phyloP scores from a whole-genome alignment of 1,140 invertebrate species.

The Aphidius gifuensis region DNA sequence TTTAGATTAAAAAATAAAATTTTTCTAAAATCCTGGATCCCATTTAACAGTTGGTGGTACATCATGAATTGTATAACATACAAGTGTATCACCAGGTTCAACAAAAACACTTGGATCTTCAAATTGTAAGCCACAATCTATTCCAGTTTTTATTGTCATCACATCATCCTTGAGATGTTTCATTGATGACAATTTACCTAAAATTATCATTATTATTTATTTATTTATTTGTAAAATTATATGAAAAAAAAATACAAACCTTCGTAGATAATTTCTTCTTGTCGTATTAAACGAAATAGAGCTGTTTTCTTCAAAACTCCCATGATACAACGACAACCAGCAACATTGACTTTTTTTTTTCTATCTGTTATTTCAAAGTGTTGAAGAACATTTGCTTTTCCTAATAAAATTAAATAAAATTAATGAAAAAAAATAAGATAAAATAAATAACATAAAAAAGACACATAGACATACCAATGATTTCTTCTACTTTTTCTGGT shows the following conservation, averaged over 20 bases:
- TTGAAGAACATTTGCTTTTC: conserved; percentile 83
- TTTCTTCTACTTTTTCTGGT: conserved; percentile 67
- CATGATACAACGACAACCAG: conserved; percentile 81
- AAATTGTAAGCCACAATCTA: conserved; percentile 85
- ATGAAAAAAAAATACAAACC: conserved; percentile 56
- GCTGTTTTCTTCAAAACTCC: conserved; percentile 71
- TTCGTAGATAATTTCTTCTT: conserved; percentile 68
- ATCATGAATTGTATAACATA: conserved; percentile 71
- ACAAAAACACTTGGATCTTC: conserved; percentile 64
- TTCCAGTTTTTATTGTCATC: conserved; percentile 74
- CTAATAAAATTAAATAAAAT: conserved; percentile 49
- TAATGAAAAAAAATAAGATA: conserved; percentile 13
- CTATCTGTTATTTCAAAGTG: conserved; percentile 81
- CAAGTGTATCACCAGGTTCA: conserved; percentile 72
- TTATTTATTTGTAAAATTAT: background rate
- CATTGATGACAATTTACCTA: conserved; percentile 76
- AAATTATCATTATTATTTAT: conserved; percentile 11
- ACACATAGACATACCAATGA: conserved; percentile 59
- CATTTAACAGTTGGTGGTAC: conserved; percentile 68
- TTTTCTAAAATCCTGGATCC: conserved; percentile 77
- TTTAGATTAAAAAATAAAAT: background rate
- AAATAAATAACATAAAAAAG: conserved; percentile 3
- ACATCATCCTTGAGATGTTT: conserved; percentile 88
- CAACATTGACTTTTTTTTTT: conserved; percentile 79
- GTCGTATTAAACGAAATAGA: conserved; percentile 68